phyloP scores from a whole-genome alignment of 2,113 vertebrate genomes.

The Strix aluco region DNA sequence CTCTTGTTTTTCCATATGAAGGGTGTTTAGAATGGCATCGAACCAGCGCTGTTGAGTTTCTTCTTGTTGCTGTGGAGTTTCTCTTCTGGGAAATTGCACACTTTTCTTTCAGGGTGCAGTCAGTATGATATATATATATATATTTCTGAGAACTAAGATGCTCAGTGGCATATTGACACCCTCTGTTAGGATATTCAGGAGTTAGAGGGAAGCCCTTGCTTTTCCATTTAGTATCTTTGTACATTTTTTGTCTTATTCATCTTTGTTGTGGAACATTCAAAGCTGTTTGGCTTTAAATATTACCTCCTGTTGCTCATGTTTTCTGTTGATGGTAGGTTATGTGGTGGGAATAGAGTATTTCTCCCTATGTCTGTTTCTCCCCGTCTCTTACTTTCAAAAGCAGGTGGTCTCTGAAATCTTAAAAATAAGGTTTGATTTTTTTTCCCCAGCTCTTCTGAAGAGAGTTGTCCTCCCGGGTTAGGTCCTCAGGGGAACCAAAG shows the following conservation, averaged over 20 bases:
- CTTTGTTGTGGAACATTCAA: neutral
- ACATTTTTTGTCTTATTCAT: neutral
- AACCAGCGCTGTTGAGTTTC: neutral
- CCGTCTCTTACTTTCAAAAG: neutral
- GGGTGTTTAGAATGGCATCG: neutral
- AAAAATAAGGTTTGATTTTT: neutral
- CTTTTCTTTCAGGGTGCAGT: neutral
- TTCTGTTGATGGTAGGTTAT: neutral
- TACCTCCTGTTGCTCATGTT: neutral
- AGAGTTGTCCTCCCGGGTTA: neutral
- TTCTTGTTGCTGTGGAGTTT: neutral
- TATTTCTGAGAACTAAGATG: neutral
- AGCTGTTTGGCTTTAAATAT: neutral
- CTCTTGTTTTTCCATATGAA: neutral
- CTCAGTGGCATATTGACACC: neutral
- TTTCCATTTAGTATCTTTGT: neutral
- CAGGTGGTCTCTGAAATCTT: neutral
- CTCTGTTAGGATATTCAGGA: neutral
- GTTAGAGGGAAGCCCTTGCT: neutral
- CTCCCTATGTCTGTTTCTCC: neutral
- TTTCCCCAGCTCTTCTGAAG: neutral
- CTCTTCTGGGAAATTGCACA: rapidly evolving
- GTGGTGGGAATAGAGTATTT: neutral
- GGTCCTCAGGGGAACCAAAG: neutral
- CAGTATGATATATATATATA: neutral